These are phyloP conservation scores for Mesocricetus auratus DNA, from an alignment of 2,113 vertebrate genomes.

Conservation along the genomic window DNA sequence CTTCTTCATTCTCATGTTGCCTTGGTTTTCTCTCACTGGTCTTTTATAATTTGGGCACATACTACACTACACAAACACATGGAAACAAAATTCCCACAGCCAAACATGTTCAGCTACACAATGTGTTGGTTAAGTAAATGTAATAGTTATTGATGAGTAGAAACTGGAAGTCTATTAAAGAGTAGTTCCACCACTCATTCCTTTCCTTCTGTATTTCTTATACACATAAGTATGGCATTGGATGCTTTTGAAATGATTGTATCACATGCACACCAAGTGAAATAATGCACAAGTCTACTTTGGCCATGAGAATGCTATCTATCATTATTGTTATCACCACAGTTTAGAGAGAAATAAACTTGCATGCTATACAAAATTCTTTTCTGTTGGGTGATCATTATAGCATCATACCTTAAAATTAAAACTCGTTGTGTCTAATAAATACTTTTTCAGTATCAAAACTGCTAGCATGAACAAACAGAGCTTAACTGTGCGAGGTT, in stretches of 20 bases:
- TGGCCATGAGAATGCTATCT: fast-evolving
- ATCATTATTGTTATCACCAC: neutral
- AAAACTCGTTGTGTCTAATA: neutral
- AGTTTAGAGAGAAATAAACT: neutral
- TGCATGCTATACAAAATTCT: neutral
- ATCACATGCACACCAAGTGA: neutral
- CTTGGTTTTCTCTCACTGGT: too few relatives aligned
- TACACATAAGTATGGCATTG: neutral
- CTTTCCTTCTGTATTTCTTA: neutral
- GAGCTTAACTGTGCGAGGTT: neutral
- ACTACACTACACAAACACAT: neutral
- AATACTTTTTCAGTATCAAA: neutral
- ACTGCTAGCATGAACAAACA: neutral
- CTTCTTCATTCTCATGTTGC: neutral
- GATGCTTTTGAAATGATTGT: neutral
- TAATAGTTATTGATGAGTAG: neutral
- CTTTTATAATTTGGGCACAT: neutral
- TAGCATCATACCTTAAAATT: neutral
- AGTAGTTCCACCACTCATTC: fast-evolving
- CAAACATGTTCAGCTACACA: neutral
- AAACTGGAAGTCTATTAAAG: neutral
- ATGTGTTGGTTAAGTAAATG: neutral
- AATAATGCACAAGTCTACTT: neutral
- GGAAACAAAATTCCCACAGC: neutral
- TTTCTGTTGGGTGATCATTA: neutral